phyloP scores from a whole-genome alignment of 2,797 vertebrate genomes.

The Macroramphosus scolopax region DNA sequence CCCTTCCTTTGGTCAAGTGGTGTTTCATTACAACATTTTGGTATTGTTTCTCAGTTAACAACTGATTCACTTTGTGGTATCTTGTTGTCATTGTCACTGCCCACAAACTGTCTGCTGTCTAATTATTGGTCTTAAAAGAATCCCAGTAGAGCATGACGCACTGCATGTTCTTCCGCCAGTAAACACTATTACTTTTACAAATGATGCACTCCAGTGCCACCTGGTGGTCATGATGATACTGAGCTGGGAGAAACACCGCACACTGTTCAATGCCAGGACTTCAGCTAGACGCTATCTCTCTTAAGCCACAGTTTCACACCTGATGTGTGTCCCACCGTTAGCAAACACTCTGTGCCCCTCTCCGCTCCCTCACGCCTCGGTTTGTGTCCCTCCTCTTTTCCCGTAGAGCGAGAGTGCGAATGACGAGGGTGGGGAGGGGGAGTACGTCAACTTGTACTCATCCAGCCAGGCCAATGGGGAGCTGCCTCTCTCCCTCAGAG shows the following conservation, averaged over 20 bases:
- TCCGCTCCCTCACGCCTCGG: constrained; percentile 57
- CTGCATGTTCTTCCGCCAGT: constrained; percentile 63
- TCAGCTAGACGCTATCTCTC: constrained; percentile 34
- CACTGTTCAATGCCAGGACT: constrained; percentile 16
- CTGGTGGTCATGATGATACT: constrained; percentile 52
- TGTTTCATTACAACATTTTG: constrained; percentile 28
- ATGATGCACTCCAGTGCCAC: constrained; percentile 58
- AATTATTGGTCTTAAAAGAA: constrained; percentile 51
- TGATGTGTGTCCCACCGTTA: constrained; percentile 22
- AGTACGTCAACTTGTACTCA: constrained; percentile 95
- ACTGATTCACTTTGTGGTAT: constrained; percentile 45
- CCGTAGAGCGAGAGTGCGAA: constrained; percentile 89
- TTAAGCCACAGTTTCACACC: constrained; percentile 31
- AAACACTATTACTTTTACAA: constrained; percentile 31
- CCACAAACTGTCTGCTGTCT: constrained; percentile 61
- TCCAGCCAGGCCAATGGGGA: constrained; percentile 91
- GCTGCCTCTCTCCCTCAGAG: constrained; percentile 86
- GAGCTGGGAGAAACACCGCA: constrained; percentile 11
- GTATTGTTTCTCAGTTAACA: constrained; percentile 33
- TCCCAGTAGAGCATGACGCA: constrained; percentile 58
- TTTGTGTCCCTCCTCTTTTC: constrained; percentile 81
- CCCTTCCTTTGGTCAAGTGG: no score
- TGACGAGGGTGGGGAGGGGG: constrained; percentile 90
- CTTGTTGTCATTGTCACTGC: constrained; percentile 57
- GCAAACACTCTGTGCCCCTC: constrained; percentile 66